These are phyloP conservation scores for Zophobas atratus DNA, from an alignment of 1,140 invertebrate genomes.

Conservation along the genomic window DNA sequence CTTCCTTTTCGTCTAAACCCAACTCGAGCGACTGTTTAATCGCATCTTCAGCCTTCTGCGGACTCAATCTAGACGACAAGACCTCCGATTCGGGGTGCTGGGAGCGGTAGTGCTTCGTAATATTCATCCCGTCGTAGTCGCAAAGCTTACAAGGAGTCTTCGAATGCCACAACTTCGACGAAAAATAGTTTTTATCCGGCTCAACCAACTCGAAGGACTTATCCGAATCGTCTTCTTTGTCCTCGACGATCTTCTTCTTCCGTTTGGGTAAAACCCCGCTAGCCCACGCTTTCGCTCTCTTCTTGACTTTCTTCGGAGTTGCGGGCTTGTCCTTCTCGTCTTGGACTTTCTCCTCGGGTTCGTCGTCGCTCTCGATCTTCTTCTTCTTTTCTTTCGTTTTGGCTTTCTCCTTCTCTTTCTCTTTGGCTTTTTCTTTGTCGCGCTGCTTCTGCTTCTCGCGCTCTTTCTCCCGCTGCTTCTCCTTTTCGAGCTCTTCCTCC, in stretches of 20 bases:
- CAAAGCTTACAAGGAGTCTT: conserved; percentile 75
- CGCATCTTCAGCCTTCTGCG: conserved; percentile 69
- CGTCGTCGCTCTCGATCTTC: conserved; percentile 28
- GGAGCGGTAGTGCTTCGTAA: conserved; percentile 77
- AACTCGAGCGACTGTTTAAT: conserved; percentile 65
- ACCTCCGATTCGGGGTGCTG: conserved; percentile 77
- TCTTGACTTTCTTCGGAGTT: conserved; percentile 4
- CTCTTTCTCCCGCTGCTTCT: conserved; percentile 36
- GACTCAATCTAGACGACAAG: conserved; percentile 74
- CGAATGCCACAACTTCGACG: conserved; percentile 48
- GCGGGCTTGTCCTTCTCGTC: not conserved
- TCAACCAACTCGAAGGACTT: conserved; percentile 51
- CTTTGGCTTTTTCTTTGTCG: conserved; percentile 41
- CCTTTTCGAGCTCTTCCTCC: conserved; percentile 22
- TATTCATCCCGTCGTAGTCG: conserved; percentile 72
- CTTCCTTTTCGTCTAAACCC: conserved; percentile 53
- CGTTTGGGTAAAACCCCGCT: conserved; percentile 36
- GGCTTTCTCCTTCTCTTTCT: conserved; percentile 42
- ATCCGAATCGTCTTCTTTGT: conserved; percentile 50
- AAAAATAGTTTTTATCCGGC: conserved; percentile 61
- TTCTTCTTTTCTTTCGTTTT: conserved; percentile 9
- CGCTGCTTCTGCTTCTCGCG: conserved; percentile 40
- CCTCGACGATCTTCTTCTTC: conserved; percentile 15
- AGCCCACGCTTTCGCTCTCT: conserved; percentile 31
- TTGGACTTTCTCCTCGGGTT: conserved; percentile 16